These are phyloP conservation scores for Noctua janthina DNA, from an alignment of 2,888 invertebrate genomes.

Conservation along the genomic window DNA sequence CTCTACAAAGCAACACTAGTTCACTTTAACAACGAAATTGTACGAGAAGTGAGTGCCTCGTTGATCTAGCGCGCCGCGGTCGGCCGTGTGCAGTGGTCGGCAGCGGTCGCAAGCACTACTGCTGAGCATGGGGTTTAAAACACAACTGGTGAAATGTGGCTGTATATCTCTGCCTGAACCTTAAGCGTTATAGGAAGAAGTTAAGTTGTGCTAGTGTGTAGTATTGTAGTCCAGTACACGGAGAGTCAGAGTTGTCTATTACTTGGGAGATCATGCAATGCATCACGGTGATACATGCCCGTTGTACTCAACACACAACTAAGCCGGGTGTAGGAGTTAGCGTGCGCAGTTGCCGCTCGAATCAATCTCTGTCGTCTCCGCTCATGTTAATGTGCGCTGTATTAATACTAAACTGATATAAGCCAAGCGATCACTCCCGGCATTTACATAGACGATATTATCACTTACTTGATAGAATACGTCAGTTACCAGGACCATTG, in stretches of 20 bases:
- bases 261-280: background rate
- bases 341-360: constrained; percentile 7
- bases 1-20: background rate
- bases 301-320: background rate
- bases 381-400: background rate
- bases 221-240: background rate
- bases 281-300: background rate
- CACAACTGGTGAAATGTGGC: background rate
- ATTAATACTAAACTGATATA: background rate
- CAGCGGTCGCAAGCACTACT: background rate
- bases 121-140: background rate
- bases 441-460: background rate
- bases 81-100: background rate
- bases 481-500: background rate
- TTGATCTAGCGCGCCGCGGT: background rate
- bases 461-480: background rate
- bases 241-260: background rate
- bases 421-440: background rate
- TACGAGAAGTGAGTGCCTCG: background rate
- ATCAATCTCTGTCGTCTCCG: constrained; percentile 37
- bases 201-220: background rate
- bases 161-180: background rate
- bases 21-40: background rate
- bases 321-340: background rate
- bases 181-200: background rate